Evolutionary conservation across 2,888 invertebrate genomes (phyloP).

Genomic region (Tholera decimalis): DNA sequence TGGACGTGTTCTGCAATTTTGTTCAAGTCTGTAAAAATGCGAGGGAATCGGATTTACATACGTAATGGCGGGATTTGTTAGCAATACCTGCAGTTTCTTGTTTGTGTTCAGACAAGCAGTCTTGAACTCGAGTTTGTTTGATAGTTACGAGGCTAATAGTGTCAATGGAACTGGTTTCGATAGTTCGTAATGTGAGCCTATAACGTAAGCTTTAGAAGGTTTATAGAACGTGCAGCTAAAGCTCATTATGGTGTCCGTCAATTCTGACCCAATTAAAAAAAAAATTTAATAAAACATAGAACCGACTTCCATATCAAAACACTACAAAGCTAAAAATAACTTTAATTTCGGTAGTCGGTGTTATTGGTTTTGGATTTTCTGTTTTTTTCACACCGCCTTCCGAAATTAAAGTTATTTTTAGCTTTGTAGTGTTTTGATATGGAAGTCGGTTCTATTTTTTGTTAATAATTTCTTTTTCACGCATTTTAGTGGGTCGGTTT

Average conservation of each 20-base stretch:
- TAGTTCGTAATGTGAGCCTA: slow-evolving; percentile 16
- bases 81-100: slow-evolving; percentile 25
- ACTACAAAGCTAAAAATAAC: too few relatives aligned
- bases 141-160: slow-evolving; percentile 5
- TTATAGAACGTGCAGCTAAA: background rate
- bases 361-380: too few relatives aligned
- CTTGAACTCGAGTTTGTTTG: slow-evolving; percentile 30
- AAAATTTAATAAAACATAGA: too few relatives aligned
- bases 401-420: too few relatives aligned
- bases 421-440: too few relatives aligned
- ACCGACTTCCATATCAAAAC: too few relatives aligned
- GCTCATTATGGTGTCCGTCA: background rate
- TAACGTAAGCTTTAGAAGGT: background rate
- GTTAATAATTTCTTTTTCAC: too few relatives aligned
- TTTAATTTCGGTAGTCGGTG: too few relatives aligned
- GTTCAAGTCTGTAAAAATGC: slow-evolving; percentile 43
- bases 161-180: slow-evolving; percentile 7
- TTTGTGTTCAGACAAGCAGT: slow-evolving; percentile 28
- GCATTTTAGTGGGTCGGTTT: too few relatives aligned
- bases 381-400: too few relatives aligned
- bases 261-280: background rate
- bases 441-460: too few relatives aligned
- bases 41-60: slow-evolving; percentile 46
- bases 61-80: slow-evolving; percentile 45
- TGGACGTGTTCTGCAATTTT: slow-evolving; percentile 48